These are phyloP conservation scores for Oreocharis arfaki DNA, from an alignment of 2,113 vertebrate genomes.

Conservation along the genomic window DNA sequence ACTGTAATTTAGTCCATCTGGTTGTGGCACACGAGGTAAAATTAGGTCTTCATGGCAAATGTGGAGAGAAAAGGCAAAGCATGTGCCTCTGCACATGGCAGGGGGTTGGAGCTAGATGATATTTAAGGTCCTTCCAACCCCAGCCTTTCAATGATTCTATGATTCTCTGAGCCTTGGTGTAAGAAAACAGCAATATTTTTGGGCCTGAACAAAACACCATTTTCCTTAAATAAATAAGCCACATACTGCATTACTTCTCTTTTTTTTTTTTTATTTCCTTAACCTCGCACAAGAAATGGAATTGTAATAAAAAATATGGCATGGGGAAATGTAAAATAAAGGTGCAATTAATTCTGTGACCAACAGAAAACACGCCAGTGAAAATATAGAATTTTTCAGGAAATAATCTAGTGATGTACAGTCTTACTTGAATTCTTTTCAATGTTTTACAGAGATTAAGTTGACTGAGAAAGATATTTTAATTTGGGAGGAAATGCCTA, in stretches of 20 bases:
- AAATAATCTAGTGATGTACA: not conserved
- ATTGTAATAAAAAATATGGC: not conserved
- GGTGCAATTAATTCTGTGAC: not conserved
- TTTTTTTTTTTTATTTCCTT: not conserved
- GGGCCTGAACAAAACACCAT: not conserved
- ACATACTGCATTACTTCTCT: accelerated
- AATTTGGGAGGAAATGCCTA: not conserved
- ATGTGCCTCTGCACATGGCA: not conserved
- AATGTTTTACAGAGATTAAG: not conserved
- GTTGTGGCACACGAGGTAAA: not conserved
- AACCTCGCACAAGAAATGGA: accelerated
- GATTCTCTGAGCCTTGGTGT: not conserved
- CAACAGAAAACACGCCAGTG: not conserved
- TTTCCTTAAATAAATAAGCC: not conserved
- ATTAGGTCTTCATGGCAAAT: not conserved
- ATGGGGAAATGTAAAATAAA: not conserved
- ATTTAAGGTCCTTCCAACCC: not conserved
- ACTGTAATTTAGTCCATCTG: not conserved
- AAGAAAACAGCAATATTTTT: not conserved
- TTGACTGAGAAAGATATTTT: not conserved
- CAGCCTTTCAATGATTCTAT: accelerated
- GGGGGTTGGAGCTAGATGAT: not conserved
- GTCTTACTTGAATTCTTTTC: too few species aligned
- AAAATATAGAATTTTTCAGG: not conserved
- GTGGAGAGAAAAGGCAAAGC: not conserved